Base-by-base conservation (phyloP, 2,113 vertebrate species). In the Odobenus rosmarus region DNA sequence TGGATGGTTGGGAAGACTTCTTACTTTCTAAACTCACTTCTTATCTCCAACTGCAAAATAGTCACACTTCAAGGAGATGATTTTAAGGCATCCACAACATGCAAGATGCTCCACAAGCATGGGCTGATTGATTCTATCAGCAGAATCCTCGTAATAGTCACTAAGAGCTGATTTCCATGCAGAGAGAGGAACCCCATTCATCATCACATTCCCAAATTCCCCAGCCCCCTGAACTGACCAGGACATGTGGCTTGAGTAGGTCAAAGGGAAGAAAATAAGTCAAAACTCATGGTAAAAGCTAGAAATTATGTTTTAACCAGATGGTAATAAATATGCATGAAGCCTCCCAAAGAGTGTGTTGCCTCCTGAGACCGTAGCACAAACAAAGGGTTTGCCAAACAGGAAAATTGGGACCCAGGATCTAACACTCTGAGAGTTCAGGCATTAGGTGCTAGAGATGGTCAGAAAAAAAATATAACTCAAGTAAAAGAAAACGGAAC, bases 261-360 rank as follows among this genome's bases (percentile, higher is more conserved):
- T 82, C 57, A 88, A 91, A 69, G 16, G 46, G 77, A 11, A 61
- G 77, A 90, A 85, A 92, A 33, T 9, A 92, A 95, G n/a, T 33
- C 69, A 85, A 88, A 85, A 46, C 36, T 64, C 14, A 42, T 46
- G 33, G 53, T 26, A 69, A 95, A 71, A 8, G 2, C 71, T 92
- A 53, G 23, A 82, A 64, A 90, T 23, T 77, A 46, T 62, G 49
- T 83, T 39, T 72, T 71, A 59, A 80, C 62, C 24, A 82, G 82
- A 84, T 31, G 42, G 61, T 59, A 39, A 81, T 15, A 80, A 87
- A 71, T 19, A 64, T n/a, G 13, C 62, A 59, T 2, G 14, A 85
- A 91, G 36, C 51, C 36, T 6, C 36, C n/a, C 26, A 21, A 31
- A 61, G 69, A 46, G n/a, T 1, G 0, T 0, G 0, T 2, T 8